These are phyloP conservation scores for Scaptomyza reducta DNA, from an alignment of 2,888 invertebrate genomes.

Conservation along the genomic window DNA sequence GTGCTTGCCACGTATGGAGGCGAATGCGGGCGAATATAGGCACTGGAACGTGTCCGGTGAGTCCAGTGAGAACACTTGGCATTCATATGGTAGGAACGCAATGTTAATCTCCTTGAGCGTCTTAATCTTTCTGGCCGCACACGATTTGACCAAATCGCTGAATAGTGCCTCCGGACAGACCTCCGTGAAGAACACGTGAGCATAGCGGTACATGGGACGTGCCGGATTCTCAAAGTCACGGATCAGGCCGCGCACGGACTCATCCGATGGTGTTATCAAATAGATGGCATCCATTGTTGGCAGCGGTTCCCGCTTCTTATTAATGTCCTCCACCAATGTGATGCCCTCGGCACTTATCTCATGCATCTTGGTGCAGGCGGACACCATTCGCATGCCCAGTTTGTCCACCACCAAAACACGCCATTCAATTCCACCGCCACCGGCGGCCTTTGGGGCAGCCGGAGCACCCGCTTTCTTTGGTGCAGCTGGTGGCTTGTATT, in stretches of 20 bases:
- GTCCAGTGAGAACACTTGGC: conserved; percentile 99
- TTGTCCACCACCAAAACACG: conserved; percentile 98
- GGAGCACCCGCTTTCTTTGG: conserved; percentile 85
- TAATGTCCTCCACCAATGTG: conserved; percentile 98
- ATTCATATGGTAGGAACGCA: conserved; percentile 98
- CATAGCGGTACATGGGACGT: conserved; percentile 95
- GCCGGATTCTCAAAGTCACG: conserved; percentile 95
- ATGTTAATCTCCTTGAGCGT: conserved; percentile 99
- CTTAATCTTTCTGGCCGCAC: conserved; percentile 97
- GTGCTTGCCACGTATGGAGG: conserved; percentile 92
- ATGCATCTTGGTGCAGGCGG: conserved; percentile 99
- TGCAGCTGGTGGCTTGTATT: conserved; percentile 88
- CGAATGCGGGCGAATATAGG: conserved; percentile 96
- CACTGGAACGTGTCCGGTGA: conserved; percentile 98
- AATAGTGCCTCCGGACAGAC: conserved; percentile 98
- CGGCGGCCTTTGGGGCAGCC: conserved; percentile 85
- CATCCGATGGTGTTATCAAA: conserved; percentile 97
- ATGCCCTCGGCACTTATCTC: conserved; percentile 99
- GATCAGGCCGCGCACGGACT: conserved; percentile 95
- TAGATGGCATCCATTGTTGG: conserved; percentile 99
- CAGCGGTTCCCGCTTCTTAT: conserved; percentile 98
- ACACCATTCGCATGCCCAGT: conserved; percentile 99
- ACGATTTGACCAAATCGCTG: conserved; percentile 98
- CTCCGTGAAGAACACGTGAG: conserved; percentile 99
- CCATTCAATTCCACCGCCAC: conserved; percentile 91